A percentile compares a stretch with the other conserved stretches of the same genome.
phyloP scores from a whole-genome alignment of 1,140 invertebrate genomes.

The Rhynchophorus ferrugineus region DNA sequence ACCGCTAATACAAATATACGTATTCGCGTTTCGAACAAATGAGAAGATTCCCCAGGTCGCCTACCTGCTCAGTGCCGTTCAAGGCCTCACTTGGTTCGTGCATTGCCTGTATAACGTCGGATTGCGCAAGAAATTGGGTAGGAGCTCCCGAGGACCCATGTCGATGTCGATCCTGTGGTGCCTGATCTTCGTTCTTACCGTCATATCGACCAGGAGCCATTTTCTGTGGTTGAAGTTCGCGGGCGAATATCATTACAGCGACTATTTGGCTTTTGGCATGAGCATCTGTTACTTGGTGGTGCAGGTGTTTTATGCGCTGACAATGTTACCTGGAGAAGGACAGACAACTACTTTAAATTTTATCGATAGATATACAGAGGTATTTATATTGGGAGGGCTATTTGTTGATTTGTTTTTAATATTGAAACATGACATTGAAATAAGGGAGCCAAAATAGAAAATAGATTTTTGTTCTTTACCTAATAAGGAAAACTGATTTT shows the following conservation, averaged over 20 bases:
- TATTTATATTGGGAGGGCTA: conserved; percentile 18
- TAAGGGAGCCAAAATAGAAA: too few species aligned
- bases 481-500: too few species aligned
- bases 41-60: conserved; percentile 48
- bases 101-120: conserved; percentile 68
- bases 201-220: conserved; percentile 47
- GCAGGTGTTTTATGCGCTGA: conserved; percentile 53
- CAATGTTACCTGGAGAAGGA: conserved; percentile 50
- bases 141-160: conserved; percentile 64
- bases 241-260: conserved; percentile 38
- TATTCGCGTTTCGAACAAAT: conserved; percentile 37
- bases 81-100: conserved; percentile 68
- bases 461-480: too few species aligned
- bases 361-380: conserved; percentile 25
- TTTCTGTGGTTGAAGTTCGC: conserved; percentile 29
- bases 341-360: conserved; percentile 29
- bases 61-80: conserved; percentile 58
- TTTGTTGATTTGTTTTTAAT: conserved; percentile 4
- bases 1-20: conserved; percentile 57
- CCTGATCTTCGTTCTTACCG: conserved; percentile 52
- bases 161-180: conserved; percentile 58
- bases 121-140: conserved; percentile 53
- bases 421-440: too few species aligned
- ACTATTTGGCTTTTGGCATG: conserved; percentile 41
- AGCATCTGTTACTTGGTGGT: conserved; percentile 45